A percentile compares a stretch with the other conserved stretches of the same genome.
phyloP scores from a whole-genome alignment of 1,140 invertebrate genomes.

The Atopsyche davidsoni region DNA sequence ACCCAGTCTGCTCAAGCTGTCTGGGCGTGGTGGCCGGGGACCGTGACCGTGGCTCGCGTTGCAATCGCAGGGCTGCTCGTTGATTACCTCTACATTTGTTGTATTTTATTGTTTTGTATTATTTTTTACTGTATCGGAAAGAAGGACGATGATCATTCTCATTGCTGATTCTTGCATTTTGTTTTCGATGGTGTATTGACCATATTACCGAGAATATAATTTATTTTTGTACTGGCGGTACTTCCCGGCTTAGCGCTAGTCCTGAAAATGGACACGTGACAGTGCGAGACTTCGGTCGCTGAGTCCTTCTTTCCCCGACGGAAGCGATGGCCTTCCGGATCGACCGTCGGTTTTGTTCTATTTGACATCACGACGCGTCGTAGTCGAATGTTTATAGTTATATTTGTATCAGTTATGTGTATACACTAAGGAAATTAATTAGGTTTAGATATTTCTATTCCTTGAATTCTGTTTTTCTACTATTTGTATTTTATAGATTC shows the following conservation, averaged over 20 bases:
- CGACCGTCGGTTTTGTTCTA: constrained; percentile 44
- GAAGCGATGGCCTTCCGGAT: constrained; percentile 46
- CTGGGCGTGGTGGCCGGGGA: constrained; percentile 32
- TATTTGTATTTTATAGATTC: constrained; percentile 24
- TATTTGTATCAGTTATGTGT: constrained; percentile 29
- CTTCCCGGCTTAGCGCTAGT: constrained; percentile 13
- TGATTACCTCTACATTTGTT: constrained; percentile 22
- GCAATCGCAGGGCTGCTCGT: constrained; percentile 32
- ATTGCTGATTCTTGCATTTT: constrained; percentile 5
- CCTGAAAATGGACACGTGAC: constrained; percentile 5
- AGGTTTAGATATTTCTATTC: constrained; percentile 20
- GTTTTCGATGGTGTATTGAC: constrained; percentile 4
- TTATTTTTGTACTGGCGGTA: constrained; percentile 20
- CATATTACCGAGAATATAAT: constrained; percentile 17
- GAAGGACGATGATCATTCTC: constrained; percentile 16
- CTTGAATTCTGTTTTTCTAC: constrained; percentile 19
- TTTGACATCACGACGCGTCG: constrained; percentile 35
- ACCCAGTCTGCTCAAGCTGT: background rate
- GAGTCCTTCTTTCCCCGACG: constrained; percentile 46
- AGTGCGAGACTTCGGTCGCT: constrained; percentile 38
- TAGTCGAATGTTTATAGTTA: constrained; percentile 39
- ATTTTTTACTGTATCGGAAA: constrained; percentile 18
- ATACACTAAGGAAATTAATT: constrained; percentile 18
- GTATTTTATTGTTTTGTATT: constrained; percentile 14
- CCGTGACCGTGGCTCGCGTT: constrained; percentile 39